Percentiles rank a stretch among this genome's conserved stretches.
These are phyloP conservation scores for Paramuricea clavata DNA, from an alignment of 92 coral and sea anemone species.

Conservation along the genomic window DNA sequence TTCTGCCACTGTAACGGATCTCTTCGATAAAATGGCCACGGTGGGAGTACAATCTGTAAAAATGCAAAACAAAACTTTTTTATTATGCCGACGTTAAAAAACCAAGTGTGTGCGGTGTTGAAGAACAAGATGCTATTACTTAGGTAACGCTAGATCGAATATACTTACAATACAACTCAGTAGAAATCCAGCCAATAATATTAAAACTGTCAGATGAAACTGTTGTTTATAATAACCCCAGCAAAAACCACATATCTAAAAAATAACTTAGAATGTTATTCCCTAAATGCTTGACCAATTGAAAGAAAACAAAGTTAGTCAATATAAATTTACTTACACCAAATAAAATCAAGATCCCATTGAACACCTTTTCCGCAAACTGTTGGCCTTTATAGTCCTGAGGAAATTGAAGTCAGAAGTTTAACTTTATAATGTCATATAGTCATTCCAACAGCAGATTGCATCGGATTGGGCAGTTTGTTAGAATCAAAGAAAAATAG, in stretches of 20 bases:
- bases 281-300: neutral
- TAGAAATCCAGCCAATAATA: constrained; percentile 84
- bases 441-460: too few relatives aligned
- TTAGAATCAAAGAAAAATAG: too few relatives aligned
- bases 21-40: constrained; percentile 93
- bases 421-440: neutral
- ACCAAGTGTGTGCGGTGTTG: too few relatives aligned
- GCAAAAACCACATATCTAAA: constrained; percentile 80
- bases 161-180: constrained; percentile 92
- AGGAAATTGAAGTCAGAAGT: neutral
- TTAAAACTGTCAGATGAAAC: constrained; percentile 85
- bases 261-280: neutral
- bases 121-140: too few relatives aligned
- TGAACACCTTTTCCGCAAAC: constrained; percentile 94
- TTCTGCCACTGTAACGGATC: constrained; percentile 95
- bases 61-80: neutral
- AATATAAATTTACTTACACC: constrained; percentile 73
- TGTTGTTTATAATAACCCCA: constrained; percentile 96
- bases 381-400: constrained; percentile 99
- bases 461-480: too few relatives aligned
- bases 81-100: neutral
- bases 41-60: constrained; percentile 91
- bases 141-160: too few relatives aligned
- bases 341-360: constrained; percentile 81
- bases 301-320: neutral